phyloP scores from a whole-genome alignment of 2,113 vertebrate genomes.

The Scartelaos histophorus region DNA sequence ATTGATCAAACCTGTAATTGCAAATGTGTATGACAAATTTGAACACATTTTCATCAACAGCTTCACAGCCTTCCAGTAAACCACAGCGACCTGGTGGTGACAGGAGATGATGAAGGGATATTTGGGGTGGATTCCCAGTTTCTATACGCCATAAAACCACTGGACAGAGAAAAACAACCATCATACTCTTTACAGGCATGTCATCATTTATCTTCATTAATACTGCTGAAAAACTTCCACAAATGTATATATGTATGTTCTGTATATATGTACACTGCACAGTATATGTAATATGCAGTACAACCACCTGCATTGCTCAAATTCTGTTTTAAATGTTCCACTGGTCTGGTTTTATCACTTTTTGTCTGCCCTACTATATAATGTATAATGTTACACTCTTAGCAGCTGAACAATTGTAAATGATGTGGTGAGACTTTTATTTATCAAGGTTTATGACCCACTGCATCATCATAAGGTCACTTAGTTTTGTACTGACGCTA shows the following conservation, averaged over 20 bases:
- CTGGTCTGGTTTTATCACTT: too few species aligned
- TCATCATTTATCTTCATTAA: background rate
- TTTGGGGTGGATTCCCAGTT: slow-evolving; percentile 84
- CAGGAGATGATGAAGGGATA: slow-evolving; percentile 73
- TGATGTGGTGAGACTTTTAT: background rate
- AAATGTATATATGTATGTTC: background rate
- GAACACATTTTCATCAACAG: slow-evolving; percentile 32
- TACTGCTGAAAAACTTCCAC: background rate
- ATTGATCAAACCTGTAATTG: background rate
- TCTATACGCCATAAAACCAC: slow-evolving; percentile 76
- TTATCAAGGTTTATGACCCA: background rate
- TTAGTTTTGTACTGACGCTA: slow-evolving; percentile 14
- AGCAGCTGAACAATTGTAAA: background rate
- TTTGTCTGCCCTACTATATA: background rate
- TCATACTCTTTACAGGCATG: slow-evolving; percentile 80
- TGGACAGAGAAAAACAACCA: slow-evolving; percentile 84
- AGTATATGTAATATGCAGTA: background rate
- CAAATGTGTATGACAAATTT: background rate
- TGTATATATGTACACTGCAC: background rate
- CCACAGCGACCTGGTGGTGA: slow-evolving; percentile 68
- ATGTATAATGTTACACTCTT: too few species aligned
- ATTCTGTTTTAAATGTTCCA: background rate
- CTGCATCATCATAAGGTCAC: background rate
- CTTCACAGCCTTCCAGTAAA: slow-evolving; percentile 69
- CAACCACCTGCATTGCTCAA: background rate